Evolutionary conservation across 2,113 vertebrate species (phyloP), one percentile per base, ranked within the genome.

Genomic region (Charadrius vociferus): DNA sequence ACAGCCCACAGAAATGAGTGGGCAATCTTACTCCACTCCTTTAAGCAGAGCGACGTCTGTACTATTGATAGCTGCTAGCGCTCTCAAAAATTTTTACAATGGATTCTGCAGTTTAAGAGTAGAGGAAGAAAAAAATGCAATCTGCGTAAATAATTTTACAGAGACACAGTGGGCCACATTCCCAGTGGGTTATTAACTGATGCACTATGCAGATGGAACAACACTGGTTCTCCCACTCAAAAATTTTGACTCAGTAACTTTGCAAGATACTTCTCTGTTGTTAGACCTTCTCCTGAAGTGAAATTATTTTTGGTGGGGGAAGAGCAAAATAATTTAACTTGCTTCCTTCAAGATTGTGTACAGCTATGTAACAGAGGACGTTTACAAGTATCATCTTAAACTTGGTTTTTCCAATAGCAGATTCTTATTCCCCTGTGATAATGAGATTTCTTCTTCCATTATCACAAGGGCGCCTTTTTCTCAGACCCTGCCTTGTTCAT

Each of bases 1-100:
- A 93, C 95, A 96, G 91, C 97, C 96, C 96, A 94, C 96, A 53
- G 93, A 95, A 96, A 71, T 47, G 95, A 96, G 95, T 96, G 95
- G 96, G 97, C 94, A 95, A 14, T 91, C 78, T 94, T 88, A 96
- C 94, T 93, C 92, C 71, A 56, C 55, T 95, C 66, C 66, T 96
- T 94, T 83, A 59, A 82, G 95, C 82, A 95, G 77, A 88, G 87
- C 52, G 62, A 7, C 9, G 87, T 96, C 95, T 97, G 74, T 86
- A 75, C 95, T 97, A 97, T 97, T 97, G 95, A 95, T 97, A 98
- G 95, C 74, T 88, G 62, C 53, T 95, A 59, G 78, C 1, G 0
- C 74, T 93, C 84, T 63, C 21, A 39, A 95, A 47, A 84, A 9
- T 83, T 97, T 91, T 96, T 86, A 80, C 88, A 96, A 90, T 93